These are phyloP conservation scores for Elanus axillaris DNA, from an alignment of 2,113 vertebrate genomes.

Conservation along the genomic window DNA sequence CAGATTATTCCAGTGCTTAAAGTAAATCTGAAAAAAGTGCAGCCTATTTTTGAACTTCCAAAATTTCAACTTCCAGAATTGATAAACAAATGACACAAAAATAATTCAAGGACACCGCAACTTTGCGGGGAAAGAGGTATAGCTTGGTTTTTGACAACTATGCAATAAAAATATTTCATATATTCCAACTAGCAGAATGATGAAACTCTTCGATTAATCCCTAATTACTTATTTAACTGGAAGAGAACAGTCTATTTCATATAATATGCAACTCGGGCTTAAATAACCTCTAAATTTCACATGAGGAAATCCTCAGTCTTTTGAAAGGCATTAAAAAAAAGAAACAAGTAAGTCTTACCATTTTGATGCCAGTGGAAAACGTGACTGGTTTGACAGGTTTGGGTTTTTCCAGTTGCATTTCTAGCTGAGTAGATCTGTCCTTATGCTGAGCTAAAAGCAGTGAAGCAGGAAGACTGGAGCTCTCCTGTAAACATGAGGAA, in stretches of 20 bases:
- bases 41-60: not conserved
- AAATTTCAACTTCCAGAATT: not conserved
- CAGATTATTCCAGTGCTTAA: not conserved
- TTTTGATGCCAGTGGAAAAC: constrained; percentile 96
- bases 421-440: constrained; percentile 87
- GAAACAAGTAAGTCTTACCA: constrained; percentile 78
- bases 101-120: not conserved
- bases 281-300: not conserved
- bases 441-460: constrained; percentile 94
- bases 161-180: not conserved
- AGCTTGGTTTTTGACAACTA: not conserved
- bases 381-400: constrained; percentile 87
- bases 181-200: not conserved
- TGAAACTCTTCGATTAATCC: not conserved
- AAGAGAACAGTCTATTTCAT: not conserved
- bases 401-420: constrained; percentile 89
- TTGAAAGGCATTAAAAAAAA: not conserved
- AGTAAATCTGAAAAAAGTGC: not conserved
- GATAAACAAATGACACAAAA: not conserved
- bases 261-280: not conserved
- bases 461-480: constrained; percentile 89
- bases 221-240: not conserved
- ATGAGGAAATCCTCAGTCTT: not conserved
- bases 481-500: constrained; percentile 80
- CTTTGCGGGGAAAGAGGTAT: not conserved